Conservation (phyloP, 2,888 invertebrate species). For the Melangyna quadrimaculata region DNA sequence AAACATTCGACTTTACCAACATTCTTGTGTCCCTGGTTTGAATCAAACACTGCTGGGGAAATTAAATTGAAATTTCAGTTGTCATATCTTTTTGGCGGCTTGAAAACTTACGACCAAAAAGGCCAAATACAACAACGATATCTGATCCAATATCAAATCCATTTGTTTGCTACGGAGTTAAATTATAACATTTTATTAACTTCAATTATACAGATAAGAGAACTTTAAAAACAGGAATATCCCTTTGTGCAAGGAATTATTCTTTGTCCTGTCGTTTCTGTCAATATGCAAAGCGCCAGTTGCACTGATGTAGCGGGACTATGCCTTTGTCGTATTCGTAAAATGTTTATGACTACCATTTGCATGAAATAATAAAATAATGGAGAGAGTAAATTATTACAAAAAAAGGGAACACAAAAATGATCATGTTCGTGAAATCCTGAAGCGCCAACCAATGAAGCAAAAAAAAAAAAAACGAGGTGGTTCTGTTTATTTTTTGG, state of each 20-base stretch:
- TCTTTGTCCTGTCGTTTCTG: not conserved
- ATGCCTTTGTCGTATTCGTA: not conserved
- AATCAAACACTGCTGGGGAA: too few species aligned
- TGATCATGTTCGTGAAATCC: not conserved
- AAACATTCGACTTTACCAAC: too few species aligned
- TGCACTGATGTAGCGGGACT: not conserved
- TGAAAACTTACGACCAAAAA: too few species aligned
- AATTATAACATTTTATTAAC: conserved; percentile 48
- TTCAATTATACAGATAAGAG: conserved; percentile 50
- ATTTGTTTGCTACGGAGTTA: not conserved
- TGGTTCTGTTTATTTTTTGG: not conserved
- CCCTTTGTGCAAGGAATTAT: not conserved
- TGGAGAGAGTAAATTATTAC: not conserved
- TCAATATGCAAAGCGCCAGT: not conserved
- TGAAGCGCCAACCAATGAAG: conserved; percentile 43
- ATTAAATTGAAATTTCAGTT: not conserved
- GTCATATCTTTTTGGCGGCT: not conserved
- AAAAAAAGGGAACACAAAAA: not conserved
- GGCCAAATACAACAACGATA: too few species aligned
- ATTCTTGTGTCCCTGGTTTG: too few species aligned
- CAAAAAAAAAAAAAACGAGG: not conserved
- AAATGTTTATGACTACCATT: conserved; percentile 50
- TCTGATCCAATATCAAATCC: not conserved
- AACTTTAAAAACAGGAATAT: not conserved
- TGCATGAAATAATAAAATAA: conserved; percentile 45